Evolutionary conservation across 1,140 invertebrate species (phyloP).

Genomic region (Hycleus cichorii): DNA sequence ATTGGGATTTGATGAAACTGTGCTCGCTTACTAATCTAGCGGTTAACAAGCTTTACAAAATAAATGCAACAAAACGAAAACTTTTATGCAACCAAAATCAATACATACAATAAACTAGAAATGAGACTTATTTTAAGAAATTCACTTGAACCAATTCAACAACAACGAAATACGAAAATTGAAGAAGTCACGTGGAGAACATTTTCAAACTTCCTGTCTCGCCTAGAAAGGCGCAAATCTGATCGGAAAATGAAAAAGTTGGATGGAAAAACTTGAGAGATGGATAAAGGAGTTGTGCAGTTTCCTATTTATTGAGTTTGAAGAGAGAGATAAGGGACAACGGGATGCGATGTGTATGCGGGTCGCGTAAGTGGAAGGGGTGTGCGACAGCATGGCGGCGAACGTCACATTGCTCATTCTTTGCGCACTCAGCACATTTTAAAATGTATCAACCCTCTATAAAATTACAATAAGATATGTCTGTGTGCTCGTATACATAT

Average conservation of each 20-base stretch:
- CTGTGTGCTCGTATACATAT: conserved; percentile 15
- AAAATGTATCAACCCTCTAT: conserved; percentile 43
- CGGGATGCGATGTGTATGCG: conserved; percentile 36
- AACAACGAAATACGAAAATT: not conserved
- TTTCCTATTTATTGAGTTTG: conserved; percentile 39
- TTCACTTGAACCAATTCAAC: no score
- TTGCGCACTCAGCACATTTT: conserved; percentile 44
- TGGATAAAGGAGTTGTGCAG: conserved; percentile 36
- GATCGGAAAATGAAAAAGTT: conserved; percentile 37
- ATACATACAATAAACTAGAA: no score
- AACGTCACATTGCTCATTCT: conserved; percentile 43
- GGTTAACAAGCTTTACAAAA: conserved; percentile 42
- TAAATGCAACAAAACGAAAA: conserved; percentile 29
- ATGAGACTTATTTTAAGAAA: no score
- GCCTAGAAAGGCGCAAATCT: conserved; percentile 19
- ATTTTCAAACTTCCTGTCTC: conserved; percentile 20
- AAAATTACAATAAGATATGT: conserved; percentile 43
- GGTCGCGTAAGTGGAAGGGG: conserved; percentile 34
- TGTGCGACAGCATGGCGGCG: conserved; percentile 40
- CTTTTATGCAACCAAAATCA: no score
- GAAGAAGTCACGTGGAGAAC: conserved; percentile 1
- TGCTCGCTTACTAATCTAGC: conserved; percentile 39
- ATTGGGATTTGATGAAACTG: conserved; percentile 43
- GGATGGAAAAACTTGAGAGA: conserved; percentile 24
- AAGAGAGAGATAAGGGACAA: conserved; percentile 34